Base-by-base conservation (phyloP, 2,113 vertebrate species). In the Pandion haliaetus region DNA sequence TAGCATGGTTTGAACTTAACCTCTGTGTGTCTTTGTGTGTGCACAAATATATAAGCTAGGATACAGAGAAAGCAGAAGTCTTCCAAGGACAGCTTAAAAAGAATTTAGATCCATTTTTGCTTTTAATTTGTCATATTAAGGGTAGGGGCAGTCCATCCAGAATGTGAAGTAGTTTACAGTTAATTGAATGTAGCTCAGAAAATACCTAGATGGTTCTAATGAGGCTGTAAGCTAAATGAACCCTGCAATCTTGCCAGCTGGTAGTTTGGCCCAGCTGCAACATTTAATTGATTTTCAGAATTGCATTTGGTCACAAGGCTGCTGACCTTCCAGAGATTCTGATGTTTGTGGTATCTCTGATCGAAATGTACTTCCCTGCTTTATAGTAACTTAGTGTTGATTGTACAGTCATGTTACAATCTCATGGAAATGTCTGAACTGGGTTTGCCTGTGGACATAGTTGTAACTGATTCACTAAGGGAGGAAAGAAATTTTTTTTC, bases 1-100 rank as follows among this genome's bases (percentile, higher is more conserved):
- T 97, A 89, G 92, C 96, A 96, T 98, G 96, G 96, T 97, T 97
- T 96, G 93, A 97, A 95, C n/a, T 94, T 97, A 93, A 95, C 87
- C 74, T 85, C 45, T 86, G 66, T 94, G 62, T 86, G 89, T 96
- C 83, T 89, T 61, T 82, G 59, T 95, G 81, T 44, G 78, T 86
- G 89, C 93, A 94, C 89, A 4, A 42, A 65, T 79, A 90, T 4
- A 59, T 65, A 79, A 74, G 47, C 29, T 77, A 79, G 44, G 49
- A 73, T 65, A n/a, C 54, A 85, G 32, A 85, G 78, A 90, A 91
- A 91, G 62, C 29, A 54, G n/a, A 29, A 79, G 18, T 55, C 66
- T 90, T 91, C 63, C 67, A 50, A 93, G 81, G 84, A 45, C 63
- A 58, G 36, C 52, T 55, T 77, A 52, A 79, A 79, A 86, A 92